Evolutionary conservation across 2,113 vertebrate genomes (phyloP), one percentile per base, ranked within the genome.

Genomic region (Myiagra hebetior): DNA sequence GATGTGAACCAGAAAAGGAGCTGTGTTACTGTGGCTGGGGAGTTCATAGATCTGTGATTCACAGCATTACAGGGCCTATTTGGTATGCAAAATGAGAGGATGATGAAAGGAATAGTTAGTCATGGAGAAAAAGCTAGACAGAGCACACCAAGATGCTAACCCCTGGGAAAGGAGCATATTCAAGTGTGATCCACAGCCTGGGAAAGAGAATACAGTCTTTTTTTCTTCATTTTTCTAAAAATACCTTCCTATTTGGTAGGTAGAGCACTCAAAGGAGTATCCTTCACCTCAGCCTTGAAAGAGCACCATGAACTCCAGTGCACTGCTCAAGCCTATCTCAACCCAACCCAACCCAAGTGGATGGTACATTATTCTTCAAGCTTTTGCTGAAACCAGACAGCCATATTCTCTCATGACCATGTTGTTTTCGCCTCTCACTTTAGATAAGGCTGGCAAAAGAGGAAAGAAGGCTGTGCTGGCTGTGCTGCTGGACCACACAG

Each of bases 11-110:
- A 95, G 78, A 82, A 92, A 87, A 91, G 74, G 23, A 93, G 46
- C 21, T 87, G 69, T 85, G 55, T 91, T 93, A 47, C 83, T 59
- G 82, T 70, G 89, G 81, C 87, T 87, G 74, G 37, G 86, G 94
- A 95, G 89, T 93, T 91, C 94, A 93, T 30, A 87, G 85, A 93
- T 91, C 82, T 90, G 75, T 96, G 95, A 96, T 94, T 96, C 93
- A 96, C 55, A 85, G 89, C 70, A 91, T 95, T 93, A 94, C 53
- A 69, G 50, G 74, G 67, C 46, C 85, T 35, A 83, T 91, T 95
- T 96, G 74, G 87, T 89, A 95, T 93, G 87, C 93, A 95, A 80
- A 96, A 93, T 79, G 81, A 95, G 37, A 76, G 15, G 53, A 93
- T 77, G 94, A 93, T 96, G 91, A 97, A 97, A 97, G 78, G 67